Base-by-base conservation (phyloP, 2,888 invertebrate genomes). In the Hoplodrina blanda region DNA sequence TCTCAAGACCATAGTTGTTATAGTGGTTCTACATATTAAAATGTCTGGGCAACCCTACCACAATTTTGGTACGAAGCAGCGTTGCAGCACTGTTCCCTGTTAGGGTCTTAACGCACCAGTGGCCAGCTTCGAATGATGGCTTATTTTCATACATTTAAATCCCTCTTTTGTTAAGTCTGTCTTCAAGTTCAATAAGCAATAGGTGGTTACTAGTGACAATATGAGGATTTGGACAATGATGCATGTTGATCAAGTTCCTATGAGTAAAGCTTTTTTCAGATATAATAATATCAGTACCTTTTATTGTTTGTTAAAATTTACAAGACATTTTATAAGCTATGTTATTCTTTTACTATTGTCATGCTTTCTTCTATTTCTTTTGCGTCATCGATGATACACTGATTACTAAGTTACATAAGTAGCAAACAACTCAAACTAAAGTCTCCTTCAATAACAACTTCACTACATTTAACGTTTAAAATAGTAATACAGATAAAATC, bases 81-180 rank as follows among this genome's bases (percentile, higher is more conserved):
- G 55, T 59, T 52, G 41, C 59, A 54, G 20, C 37, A 54, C 30
- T 59, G 57, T 59, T 55, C 5, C 25, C 59, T 83, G 44, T 76
- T 76, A 68, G 33, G 71, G 78, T 81, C 79, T 71, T 54, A 70
- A 57, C 63, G 60, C 59, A 76, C 76, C 84, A 82, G 87, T 88
- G 87, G 87, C 83, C 54, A 50, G 46, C 55, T 46, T 46, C 46
- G 50, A 55, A 11, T n/a, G 37, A 41, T 41, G 15, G 3, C 7
- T 13, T 13, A 19, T 20, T 57, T 41, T 57, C n/a, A 17, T n/a
- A 7, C 17, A 8, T 49, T 46, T 15, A 46, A 5, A 13, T 11
- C 11, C 4, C 44, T 13, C 17, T 41, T 41, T 41, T 41, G 3
- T 41, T 41, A 13, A 37, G 8, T 37, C 37, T 37, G 7, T 37